Base-by-base conservation (phyloP, 1,140 invertebrate species). In the Drusus annulatus region DNA sequence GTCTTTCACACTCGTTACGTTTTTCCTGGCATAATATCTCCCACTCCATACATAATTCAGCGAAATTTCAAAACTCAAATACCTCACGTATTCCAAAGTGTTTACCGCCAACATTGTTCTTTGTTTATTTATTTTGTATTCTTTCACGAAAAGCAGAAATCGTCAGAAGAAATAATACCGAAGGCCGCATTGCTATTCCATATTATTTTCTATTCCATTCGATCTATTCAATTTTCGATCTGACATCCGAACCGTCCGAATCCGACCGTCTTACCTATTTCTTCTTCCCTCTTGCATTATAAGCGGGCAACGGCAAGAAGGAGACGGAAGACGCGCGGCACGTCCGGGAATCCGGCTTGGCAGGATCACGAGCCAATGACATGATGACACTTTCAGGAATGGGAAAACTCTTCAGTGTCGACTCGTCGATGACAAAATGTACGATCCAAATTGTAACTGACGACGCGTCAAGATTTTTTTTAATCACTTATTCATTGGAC, bases 171-270 rank as follows among this genome's bases (percentile, higher is more conserved):
- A 74, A 74, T 56, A 74, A 74, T 25, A 74, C 69, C 21, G 50
- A 31, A 76, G 28, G 74, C 74, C 76, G 51, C 25, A 68, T 56
- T 78, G 25, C 76, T 69, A 54, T 56, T 78, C 63, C 63, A 69
- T 56, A 69, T 78, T 69, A 36, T 51, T 19, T 51, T 52, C 63
- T n/a, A 60, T 68, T 77, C 36, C 58, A 21, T 69, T 56, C 63
- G 65, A 69, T 78, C 60, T 78, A 68, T 78, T 78, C 76, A 78
- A 69, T 78, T 78, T 78, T 78, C 76, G 23, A 17, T 23, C 25
- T 74, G 36, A 10, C 36, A 45, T 45, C 51, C 50, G 23, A 54
- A 54, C 17, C 51, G 51, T 28, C 19, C 36, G 17, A 7, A 7
- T 50, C 31, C 31, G 54, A 56, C 54, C 3, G n/a, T n/a, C 19